A percentile compares a stretch with the other conserved stretches of the same genome.
Conservation (phyloP, 2,888 invertebrate species). For the Dolichomitus sp. region DNA sequence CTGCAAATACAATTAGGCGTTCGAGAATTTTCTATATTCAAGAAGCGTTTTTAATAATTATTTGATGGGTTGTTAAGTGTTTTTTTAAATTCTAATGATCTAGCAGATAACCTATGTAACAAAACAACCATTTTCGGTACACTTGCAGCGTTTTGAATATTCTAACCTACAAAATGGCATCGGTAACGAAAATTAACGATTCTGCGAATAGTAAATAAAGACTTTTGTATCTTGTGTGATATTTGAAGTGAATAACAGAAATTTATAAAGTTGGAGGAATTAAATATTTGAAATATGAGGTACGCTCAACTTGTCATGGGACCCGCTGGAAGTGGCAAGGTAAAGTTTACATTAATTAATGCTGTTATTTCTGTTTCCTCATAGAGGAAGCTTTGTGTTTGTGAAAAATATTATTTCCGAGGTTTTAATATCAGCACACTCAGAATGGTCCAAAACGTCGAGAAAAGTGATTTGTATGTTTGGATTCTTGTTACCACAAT, state of each 20-base stretch:
- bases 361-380: neutral
- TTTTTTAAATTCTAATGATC: too few species aligned
- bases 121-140: neutral
- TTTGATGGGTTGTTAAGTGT: neutral
- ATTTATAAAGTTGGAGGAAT: neutral
- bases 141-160: neutral
- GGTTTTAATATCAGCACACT: too few species aligned
- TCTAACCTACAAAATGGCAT: constrained; percentile 24
- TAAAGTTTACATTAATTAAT: constrained; percentile 84
- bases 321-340: constrained; percentile 99
- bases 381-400: too few species aligned
- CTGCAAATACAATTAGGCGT: neutral
- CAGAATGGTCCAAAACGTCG: too few species aligned
- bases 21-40: neutral
- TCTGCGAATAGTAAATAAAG: neutral
- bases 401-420: too few species aligned
- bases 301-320: constrained; percentile 99
- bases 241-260: neutral
- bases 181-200: neutral
- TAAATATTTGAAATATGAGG: constrained; percentile 89
- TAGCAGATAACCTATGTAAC: neutral
- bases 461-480: too few species aligned
- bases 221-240: neutral
- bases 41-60: neutral
- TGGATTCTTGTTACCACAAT: too few species aligned